These are phyloP conservation scores for Hyperoplus lanceolatus DNA, from an alignment of 2,797 vertebrate species.

Conservation along the genomic window DNA sequence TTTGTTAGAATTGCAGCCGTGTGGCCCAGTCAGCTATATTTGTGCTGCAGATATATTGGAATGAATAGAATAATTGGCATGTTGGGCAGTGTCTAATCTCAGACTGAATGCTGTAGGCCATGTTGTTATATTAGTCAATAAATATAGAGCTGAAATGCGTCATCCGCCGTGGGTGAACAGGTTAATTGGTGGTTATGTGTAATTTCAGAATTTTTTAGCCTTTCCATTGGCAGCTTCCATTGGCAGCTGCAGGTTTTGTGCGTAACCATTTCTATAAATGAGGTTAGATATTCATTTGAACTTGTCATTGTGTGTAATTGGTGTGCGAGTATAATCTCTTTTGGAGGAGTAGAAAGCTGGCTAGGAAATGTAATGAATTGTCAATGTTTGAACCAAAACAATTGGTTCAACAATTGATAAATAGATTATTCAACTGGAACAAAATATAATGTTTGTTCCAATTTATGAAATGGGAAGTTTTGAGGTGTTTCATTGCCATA, in stretches of 20 bases:
- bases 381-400: not conserved
- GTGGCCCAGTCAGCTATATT: constrained; percentile 35
- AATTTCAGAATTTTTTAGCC: not conserved
- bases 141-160: constrained; percentile 1
- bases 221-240: not conserved
- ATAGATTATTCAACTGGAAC: not conserved
- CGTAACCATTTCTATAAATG: not conserved
- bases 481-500: not conserved
- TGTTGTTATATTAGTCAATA: constrained; percentile 9
- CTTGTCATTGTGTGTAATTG: not conserved
- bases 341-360: not conserved
- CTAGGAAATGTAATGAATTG: not conserved
- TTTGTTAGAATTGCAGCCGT: constrained; percentile 18
- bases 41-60: constrained; percentile 43
- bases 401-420: too few relatives aligned
- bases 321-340: not conserved
- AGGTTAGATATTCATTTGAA: not conserved
- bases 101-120: constrained; percentile 10
- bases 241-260: not conserved
- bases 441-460: not conserved
- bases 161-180: not conserved
- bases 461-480: not conserved
- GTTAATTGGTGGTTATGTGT: not conserved
- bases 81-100: constrained; percentile 15
- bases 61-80: constrained; percentile 41